Conservation (phyloP, 1,140 invertebrate genomes). For the Sarcophaga peregrina region DNA sequence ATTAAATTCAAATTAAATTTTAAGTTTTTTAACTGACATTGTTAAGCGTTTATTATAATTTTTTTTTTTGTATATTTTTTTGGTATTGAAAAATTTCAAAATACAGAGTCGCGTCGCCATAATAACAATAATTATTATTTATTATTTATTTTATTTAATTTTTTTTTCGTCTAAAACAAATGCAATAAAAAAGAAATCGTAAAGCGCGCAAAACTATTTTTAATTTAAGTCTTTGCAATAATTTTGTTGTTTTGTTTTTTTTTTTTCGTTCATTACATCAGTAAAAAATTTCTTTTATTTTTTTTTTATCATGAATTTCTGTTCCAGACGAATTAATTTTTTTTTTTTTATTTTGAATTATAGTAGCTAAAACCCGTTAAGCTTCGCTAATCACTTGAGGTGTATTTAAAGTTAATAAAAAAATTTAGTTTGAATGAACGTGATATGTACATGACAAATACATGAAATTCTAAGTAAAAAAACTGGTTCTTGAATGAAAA, state of each 20-base stretch:
- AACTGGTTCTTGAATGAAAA: too few relatives aligned
- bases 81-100: slow-evolving; percentile 4
- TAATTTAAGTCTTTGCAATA: background rate
- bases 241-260: background rate
- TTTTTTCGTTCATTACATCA: slow-evolving; percentile 1
- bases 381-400: too few relatives aligned
- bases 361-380: too few relatives aligned
- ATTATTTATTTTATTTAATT: background rate
- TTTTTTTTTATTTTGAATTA: too few relatives aligned
- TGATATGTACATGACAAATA: too few relatives aligned
- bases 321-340: too few relatives aligned
- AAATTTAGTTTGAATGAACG: too few relatives aligned
- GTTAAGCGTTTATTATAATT: background rate
- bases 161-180: background rate
- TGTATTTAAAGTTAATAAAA: too few relatives aligned
- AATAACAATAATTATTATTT: too few relatives aligned
- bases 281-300: background rate
- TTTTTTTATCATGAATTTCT: too few relatives aligned
- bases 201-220: slow-evolving; percentile 1
- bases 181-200: background rate
- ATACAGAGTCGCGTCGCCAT: background rate
- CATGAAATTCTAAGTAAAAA: too few relatives aligned
- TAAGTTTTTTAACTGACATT: background rate
- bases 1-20: too few relatives aligned
- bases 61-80: background rate